Base-by-base conservation (phyloP, 64 coral and sea anemone species). In the Exaiptasia diaphana region DNA sequence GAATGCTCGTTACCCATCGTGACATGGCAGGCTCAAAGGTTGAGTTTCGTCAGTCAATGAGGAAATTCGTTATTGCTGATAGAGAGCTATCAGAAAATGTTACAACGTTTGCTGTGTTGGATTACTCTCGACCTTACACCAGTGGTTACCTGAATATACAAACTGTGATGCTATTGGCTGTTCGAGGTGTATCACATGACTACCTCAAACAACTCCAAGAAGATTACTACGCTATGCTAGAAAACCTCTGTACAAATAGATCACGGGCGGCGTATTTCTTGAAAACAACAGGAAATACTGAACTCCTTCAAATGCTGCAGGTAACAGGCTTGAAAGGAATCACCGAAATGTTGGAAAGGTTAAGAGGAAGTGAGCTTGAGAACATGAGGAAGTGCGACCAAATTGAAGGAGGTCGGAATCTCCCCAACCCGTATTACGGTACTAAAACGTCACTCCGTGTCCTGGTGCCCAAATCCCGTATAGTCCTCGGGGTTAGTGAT, bases 401-500 rank as follows among this genome's bases (percentile, higher is more conserved):
- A 25, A 31, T 59, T 35, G 59, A 67, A 75, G 69, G 60, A 7
- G 46, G 28, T 14, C 53, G 53, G 24, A 38, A 22, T 18, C 12
- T 53, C 39, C 20, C 42, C 33, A 44, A 68, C 31, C 74, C 64
- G 5, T 41, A 48, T 13, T 41, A 70, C 25, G 50, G 60, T 11
- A 71, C 34, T 11, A 41, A 86, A 73, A 78, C 75, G 21, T 68
- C 42, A 57, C 68, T 83, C 3, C 50, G 86, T 31, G 45, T 95
- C 3, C 61, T 95, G 27, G 86, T 95, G 11, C 86, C 80, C 11
- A 89, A 89, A 41, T 83, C 91, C 20, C 80, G 91, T 35, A 59
- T 85, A 36, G 91, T 89, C 11, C 89, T 85, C 68, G 91, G 86
- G 14, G 91, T 94, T n/a, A 64, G 80, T 46, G 91, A 94, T 24